These are phyloP conservation scores for Orchesella flavescens DNA, from an alignment of 2,888 invertebrate species.

Conservation along the genomic window DNA sequence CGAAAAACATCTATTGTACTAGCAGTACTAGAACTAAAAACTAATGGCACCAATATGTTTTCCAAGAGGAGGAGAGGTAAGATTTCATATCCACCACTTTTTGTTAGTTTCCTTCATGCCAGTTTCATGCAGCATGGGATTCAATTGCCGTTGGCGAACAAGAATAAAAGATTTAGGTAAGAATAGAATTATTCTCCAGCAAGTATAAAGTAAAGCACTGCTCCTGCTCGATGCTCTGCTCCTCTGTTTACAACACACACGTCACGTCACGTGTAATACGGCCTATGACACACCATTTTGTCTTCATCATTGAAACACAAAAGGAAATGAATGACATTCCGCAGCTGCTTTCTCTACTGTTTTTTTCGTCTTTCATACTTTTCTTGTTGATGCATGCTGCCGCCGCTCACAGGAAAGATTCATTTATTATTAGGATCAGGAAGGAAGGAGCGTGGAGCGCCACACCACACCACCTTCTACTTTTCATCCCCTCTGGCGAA, in stretches of 20 bases:
- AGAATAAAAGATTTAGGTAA: conserved; percentile 4
- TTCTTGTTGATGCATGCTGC: neutral
- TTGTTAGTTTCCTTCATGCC: neutral
- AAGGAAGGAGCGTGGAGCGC: conserved; percentile 15
- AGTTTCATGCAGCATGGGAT: conserved; percentile 18
- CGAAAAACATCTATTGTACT: neutral
- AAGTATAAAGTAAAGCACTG: conserved; percentile 4
- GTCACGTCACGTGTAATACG: neutral
- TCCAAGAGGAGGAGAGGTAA: conserved; percentile 15
- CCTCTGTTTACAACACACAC: neutral
- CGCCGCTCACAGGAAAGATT: conserved; percentile 11
- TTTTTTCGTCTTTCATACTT: conserved; percentile 19
- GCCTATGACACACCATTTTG: conserved; percentile 53
- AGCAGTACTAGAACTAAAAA: neutral
- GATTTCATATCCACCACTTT: conserved; percentile 14
- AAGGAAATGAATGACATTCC: conserved; percentile 68
- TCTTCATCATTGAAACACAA: conserved; percentile 55
- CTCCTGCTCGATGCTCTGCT: too few relatives aligned
- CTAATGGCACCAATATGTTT: conserved; percentile 52
- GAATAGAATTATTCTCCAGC: conserved; percentile 24
- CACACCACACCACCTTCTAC: neutral
- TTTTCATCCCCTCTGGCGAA: conserved; percentile 39
- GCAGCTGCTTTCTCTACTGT: conserved; percentile 60
- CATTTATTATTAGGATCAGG: conserved; percentile 25
- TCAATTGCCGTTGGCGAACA: conserved; percentile 51